Base-by-base conservation (phyloP, 2,113 vertebrate species). In the Probosciger aterrimus region DNA sequence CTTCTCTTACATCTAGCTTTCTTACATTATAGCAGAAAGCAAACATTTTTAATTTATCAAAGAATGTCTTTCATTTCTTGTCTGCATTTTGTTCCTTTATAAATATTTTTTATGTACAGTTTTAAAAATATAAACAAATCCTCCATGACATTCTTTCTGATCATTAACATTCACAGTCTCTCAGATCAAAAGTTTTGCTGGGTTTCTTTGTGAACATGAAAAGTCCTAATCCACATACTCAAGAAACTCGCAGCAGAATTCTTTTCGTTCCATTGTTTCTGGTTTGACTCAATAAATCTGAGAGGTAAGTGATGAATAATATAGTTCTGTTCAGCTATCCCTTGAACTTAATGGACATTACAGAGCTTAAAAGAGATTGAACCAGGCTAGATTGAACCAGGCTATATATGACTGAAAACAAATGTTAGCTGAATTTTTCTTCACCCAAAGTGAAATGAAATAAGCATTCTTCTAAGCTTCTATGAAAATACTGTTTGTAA, bases 11-110 rank as follows among this genome's bases (percentile, higher is more conserved):
- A 90, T 95, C 93, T 93, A 90, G 52, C 76, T 90, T 92, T 90
- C 92, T 94, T 84, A 65, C 41, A 4, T 93, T 93, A 88, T 43
- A 77, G 74, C 57, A 93, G 93, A 96, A 96, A 92, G 83, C 49
- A 92, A 96, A 88, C 95, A 97, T 97, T 97, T 95, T 96, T 95
- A 96, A 96, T 97, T 97, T 95, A 97, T 97, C 96, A 97, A 97
- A 97, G 95, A 86, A 87, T 37, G 83, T 68, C 95, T 96, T 93
- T 95, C 93, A 92, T 95, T 96, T 90, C 90, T 93, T 96, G 63
- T 70, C 53, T 95, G 93, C 92, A 92, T 95, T 96, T 97, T 97
- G 96, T 96, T 95, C 86, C 93, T 94, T 97, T 92, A 95, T 94
- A 94, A 95, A 95, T 96, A 94, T 93, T 95, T 95, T 95, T 97